These are phyloP conservation scores for Phasia obesa DNA, from an alignment of 2,888 invertebrate species.

Conservation along the genomic window DNA sequence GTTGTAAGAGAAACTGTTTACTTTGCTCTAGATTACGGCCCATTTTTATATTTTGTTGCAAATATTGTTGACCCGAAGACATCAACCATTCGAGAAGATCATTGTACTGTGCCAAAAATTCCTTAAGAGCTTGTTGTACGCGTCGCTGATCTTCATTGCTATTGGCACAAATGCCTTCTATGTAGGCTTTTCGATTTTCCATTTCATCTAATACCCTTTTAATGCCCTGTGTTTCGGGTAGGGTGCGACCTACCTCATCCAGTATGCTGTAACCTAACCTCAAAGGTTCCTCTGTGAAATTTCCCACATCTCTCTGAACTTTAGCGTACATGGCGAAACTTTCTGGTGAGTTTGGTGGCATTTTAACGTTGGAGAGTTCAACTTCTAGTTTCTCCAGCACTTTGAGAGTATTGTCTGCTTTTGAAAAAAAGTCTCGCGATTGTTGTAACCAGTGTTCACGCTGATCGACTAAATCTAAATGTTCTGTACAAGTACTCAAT, in stretches of 20 bases:
- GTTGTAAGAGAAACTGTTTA: constrained; percentile 88
- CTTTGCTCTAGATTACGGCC: constrained; percentile 87
- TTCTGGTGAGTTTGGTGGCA: constrained; percentile 86
- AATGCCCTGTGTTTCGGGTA: constrained; percentile 87
- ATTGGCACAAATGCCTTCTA: constrained; percentile 86
- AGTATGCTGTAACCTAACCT: constrained; percentile 89
- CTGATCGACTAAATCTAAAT: constrained; percentile 87
- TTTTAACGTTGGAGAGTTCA: constrained; percentile 86
- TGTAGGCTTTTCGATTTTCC: constrained; percentile 87
- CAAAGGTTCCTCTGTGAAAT: constrained; percentile 86
- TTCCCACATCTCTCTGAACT: constrained; percentile 86
- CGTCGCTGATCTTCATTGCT: constrained; percentile 88
- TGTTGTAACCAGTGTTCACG: constrained; percentile 87
- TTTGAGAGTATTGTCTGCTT: constrained; percentile 87
- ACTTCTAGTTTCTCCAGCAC: constrained; percentile 90
- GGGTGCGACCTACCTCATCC: constrained; percentile 86
- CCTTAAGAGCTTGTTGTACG: constrained; percentile 87
- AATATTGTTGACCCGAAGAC: constrained; percentile 88
- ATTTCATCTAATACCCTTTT: constrained; percentile 87
- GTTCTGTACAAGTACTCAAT: constrained; percentile 87
- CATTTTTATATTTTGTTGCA: constrained; percentile 89
- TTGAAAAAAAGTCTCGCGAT: constrained; percentile 88
- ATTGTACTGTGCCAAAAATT: constrained; percentile 87
- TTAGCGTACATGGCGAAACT: constrained; percentile 87
- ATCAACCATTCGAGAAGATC: constrained; percentile 89